A percentile compares a stretch with the other conserved stretches of the same genome.
Evolutionary conservation across 1,140 invertebrate genomes (phyloP).

Genomic region (Venturia canescens): DNA sequence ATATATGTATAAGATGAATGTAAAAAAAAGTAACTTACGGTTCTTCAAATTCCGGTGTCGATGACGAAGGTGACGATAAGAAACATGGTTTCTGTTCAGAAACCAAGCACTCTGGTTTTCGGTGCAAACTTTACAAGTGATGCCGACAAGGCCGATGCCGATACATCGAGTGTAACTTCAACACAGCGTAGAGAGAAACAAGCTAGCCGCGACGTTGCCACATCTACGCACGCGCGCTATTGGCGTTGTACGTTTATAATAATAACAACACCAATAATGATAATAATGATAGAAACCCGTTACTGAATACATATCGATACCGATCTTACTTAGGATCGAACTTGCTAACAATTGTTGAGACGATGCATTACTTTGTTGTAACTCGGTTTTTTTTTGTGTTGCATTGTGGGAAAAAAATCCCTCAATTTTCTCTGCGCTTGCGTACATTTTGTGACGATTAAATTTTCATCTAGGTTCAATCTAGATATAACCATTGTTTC

Average conservation of each 20-base stretch:
- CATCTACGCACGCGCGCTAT: slow-evolving; percentile 1
- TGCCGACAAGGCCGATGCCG: neutral
- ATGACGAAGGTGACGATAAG: neutral
- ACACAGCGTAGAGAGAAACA: neutral
- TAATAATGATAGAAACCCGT: neutral
- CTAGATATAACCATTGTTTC: too few species aligned
- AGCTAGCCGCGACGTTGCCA: slow-evolving; percentile 1
- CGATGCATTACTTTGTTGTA: neutral
- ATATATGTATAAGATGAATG: neutral
- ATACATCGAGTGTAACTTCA: slow-evolving; percentile 10
- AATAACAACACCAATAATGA: neutral
- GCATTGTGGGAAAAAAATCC: neutral
- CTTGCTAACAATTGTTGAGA: neutral
- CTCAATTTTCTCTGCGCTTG: too few species aligned
- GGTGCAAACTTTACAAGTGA: neutral
- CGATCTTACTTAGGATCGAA: slow-evolving; percentile 6
- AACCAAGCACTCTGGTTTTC: neutral
- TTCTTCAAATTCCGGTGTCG: neutral
- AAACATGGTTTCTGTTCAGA: neutral
- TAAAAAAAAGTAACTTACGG: neutral
- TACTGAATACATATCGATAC: neutral
- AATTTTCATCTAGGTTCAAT: too few species aligned
- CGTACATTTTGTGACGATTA: too few species aligned
- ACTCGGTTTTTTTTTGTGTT: too few species aligned
- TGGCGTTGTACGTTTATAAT: slow-evolving; percentile 7